Evolutionary conservation across 2,888 invertebrate species (phyloP).

Genomic region (Litoditis marina): DNA sequence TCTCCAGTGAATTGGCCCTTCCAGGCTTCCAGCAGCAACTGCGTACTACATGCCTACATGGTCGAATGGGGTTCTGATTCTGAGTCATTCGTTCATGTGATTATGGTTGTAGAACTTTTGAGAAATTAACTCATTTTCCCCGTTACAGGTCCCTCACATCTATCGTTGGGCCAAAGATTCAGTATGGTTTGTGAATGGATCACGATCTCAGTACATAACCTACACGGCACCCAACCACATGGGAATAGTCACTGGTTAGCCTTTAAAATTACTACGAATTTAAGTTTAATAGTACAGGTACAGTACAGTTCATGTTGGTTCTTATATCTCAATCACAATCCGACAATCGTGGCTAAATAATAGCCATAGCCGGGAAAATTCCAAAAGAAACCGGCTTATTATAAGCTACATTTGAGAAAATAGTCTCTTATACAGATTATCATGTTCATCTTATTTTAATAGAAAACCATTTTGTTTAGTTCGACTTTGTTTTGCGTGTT

Average conservation of each 20-base stretch:
- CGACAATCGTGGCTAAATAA: no score
- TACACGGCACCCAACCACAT: slow-evolving; percentile 48
- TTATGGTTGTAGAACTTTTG: slow-evolving; percentile 1
- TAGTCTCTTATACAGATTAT: no score
- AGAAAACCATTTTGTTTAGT: background rate
- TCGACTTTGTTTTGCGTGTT: background rate
- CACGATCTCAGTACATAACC: slow-evolving; percentile 37
- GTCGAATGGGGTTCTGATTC: no score
- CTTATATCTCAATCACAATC: no score
- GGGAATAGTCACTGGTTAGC: slow-evolving; percentile 33
- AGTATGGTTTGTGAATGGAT: slow-evolving; percentile 40
- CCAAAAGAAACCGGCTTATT: no score
- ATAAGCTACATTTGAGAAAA: background rate
- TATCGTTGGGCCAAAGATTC: slow-evolving; percentile 33
- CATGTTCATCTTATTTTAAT: no score
- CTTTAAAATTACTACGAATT: background rate
- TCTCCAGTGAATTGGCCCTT: no score
- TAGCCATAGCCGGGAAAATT: no score
- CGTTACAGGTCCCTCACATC: slow-evolving; percentile 40
- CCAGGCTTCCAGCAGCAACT: no score
- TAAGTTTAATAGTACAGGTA: background rate
- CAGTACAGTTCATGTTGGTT: background rate
- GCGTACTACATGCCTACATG: no score
- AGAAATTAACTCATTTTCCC: background rate
- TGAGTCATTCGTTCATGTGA: no score